phyloP scores from a whole-genome alignment of 2,113 vertebrate species.

The Semnornis frantzii region DNA sequence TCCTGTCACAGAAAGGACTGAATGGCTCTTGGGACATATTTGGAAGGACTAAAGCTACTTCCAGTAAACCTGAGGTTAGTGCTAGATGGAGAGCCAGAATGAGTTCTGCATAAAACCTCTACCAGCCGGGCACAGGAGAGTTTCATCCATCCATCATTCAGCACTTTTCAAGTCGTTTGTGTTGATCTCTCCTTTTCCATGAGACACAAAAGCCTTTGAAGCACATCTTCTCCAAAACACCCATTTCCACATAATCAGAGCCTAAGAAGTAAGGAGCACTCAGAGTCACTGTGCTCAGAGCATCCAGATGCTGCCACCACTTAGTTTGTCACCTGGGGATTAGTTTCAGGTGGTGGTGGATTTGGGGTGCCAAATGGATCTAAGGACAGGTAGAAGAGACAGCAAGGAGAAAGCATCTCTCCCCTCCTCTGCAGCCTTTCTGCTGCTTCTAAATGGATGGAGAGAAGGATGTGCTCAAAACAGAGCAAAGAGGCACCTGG shows the following conservation, averaged over 20 bases:
- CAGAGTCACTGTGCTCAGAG: background rate
- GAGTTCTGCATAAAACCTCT: background rate
- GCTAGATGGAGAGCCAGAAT: constrained; percentile 1
- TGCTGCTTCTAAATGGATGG: background rate
- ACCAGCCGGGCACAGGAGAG: background rate
- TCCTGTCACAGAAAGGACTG: constrained; percentile 16
- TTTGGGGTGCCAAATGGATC: background rate
- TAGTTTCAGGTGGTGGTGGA: background rate
- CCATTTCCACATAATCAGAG: background rate
- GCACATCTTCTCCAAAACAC: background rate
- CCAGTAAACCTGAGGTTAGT: background rate
- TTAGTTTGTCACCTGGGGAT: background rate
- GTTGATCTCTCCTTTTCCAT: background rate
- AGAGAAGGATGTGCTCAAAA: background rate
- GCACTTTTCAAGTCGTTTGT: background rate
- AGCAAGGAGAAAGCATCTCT: background rate
- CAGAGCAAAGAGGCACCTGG: accelerated
- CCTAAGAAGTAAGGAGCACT: background rate
- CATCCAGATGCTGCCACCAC: background rate
- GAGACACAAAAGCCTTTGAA: constrained; percentile 4
- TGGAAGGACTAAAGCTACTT: constrained; percentile 21
- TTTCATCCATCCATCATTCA: background rate
- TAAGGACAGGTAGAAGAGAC: background rate
- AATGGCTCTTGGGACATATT: background rate
- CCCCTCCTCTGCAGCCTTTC: background rate